These are phyloP conservation scores for Notolabrus celidotus DNA, from an alignment of 2,797 vertebrate species.

Conservation along the genomic window DNA sequence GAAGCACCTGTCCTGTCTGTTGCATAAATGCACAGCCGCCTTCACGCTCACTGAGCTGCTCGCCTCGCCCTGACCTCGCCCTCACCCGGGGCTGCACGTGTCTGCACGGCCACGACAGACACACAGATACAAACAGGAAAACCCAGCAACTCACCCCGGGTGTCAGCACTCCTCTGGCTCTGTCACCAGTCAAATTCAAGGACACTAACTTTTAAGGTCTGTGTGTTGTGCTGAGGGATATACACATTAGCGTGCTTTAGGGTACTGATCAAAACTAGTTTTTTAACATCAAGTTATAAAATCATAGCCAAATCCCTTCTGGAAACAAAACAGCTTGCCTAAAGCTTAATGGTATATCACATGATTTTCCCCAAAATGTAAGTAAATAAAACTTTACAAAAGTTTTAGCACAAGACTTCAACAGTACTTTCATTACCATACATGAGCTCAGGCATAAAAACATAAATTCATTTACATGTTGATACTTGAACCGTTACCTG, in stretches of 20 bases:
- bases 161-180: too few species aligned
- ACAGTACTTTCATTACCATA: too few species aligned
- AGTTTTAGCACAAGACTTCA: not conserved
- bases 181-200: not conserved
- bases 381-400: not conserved
- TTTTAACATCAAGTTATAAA: too few species aligned
- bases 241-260: too few species aligned
- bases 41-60: constrained; percentile 57
- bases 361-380: not conserved
- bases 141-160: not conserved
- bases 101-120: constrained; percentile 15
- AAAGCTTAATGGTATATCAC: too few species aligned
- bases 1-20: constrained; percentile 71
- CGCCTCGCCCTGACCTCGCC: constrained; percentile 53
- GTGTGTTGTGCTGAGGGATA: too few species aligned
- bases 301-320: too few species aligned
- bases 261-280: too few species aligned
- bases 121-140: not conserved
- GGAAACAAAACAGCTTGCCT: too few species aligned
- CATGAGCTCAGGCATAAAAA: not conserved
- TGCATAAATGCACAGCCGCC: constrained; percentile 48
- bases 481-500: constrained; percentile 12
- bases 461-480: not conserved
- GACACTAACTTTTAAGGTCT: constrained; percentile 1
- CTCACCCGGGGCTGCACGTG: constrained; percentile 57